A percentile compares a stretch with the other conserved stretches of the same genome.
phyloP scores from a whole-genome alignment of 2,888 invertebrate species.

The Deladenus siricidicola region DNA sequence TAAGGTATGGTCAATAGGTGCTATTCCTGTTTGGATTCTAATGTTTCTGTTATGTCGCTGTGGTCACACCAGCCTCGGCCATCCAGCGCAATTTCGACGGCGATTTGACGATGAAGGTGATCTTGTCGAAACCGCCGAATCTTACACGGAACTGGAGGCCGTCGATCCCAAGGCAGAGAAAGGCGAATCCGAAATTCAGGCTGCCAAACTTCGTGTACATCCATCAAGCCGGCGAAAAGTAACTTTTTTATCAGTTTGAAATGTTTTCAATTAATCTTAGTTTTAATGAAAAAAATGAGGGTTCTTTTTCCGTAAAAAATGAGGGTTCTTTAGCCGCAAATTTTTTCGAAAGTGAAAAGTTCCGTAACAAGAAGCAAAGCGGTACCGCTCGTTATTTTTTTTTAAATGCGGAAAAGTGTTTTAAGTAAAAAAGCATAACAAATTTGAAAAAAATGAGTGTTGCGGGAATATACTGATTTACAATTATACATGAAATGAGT shows the following conservation, averaged over 20 bases:
- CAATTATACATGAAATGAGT: no score
- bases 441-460: no score
- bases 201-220: neutral
- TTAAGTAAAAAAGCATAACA: no score
- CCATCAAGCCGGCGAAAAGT: slow-evolving; percentile 2
- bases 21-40: neutral
- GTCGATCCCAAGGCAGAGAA: neutral
- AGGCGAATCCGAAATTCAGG: neutral
- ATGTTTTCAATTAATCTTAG: no score
- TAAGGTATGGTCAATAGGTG: neutral
- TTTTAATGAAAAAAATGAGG: no score
- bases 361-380: no score
- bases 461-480: no score
- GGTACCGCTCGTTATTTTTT: no score
- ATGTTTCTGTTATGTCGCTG: neutral
- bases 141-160: slow-evolving; percentile 1
- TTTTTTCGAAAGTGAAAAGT: no score
- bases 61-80: neutral
- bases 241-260: neutral
- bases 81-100: neutral
- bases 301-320: no score
- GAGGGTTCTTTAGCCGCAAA: no score
- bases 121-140: slow-evolving; percentile 1
- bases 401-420: no score
- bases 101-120: slow-evolving; percentile 1